Evolutionary conservation across 2,113 vertebrate species (phyloP), one percentile per base, ranked within the genome.

Genomic region (Rhabdomys dilectus): DNA sequence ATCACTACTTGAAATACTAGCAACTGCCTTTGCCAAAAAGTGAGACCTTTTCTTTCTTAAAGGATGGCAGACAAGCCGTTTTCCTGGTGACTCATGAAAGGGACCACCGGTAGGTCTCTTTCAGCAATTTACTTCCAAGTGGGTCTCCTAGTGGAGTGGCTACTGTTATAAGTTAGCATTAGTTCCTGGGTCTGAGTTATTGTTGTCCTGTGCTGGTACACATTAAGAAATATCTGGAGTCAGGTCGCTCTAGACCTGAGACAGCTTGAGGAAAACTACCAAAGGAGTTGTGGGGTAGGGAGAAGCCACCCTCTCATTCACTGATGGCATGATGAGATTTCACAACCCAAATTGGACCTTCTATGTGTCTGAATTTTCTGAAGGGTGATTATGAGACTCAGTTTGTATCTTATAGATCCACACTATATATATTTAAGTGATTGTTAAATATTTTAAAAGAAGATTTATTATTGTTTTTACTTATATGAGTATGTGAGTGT

Each of bases 31-130:
- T 95, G 77, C 73, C 13, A 60, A 95, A 95, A 62, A 39, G 72
- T 80, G 45, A 91, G 73, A 91, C 17, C 6, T 95, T 84, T 91
- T 87, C n/a, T 94, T 96, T 93, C 76, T 80, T 82, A 93, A 91
- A 8, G 82, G 56, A 82, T 93, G 80, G 56, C 2, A 89, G 70
- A 64, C 34, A 96, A 81, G 21, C 80, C 94, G 45, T 88, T 89
- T 96, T 76, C n/a, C 73, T 76, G 88, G 16, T 76, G 24, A 89
- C 88, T 31, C 31, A 45, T 70, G 87, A 70, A 89, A 85, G 80
- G 17, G 24, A 85, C 66, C 66, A 68, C 31, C 7, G n/a, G 26
- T 45, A 31, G 10, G 24, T 93, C 21, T 42, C 48, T 94, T 91
- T 56, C 45, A 91, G 78, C 91, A 80, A 76, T 60, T 11, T 56